Conservation (phyloP, 2,888 invertebrate genomes). For the Cheiracanthium punctorium region DNA sequence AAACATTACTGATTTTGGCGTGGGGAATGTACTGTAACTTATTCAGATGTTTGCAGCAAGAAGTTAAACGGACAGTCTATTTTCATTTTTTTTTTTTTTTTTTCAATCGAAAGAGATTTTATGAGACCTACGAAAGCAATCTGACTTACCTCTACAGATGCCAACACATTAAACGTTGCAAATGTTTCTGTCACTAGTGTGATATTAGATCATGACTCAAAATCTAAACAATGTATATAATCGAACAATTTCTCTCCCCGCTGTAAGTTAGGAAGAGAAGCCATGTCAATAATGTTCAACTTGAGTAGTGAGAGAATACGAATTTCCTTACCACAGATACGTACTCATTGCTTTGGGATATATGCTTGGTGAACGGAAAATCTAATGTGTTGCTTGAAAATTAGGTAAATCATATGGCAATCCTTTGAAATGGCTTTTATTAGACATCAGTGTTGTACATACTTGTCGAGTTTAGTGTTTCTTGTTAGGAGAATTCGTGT, state of each 20-base stretch:
- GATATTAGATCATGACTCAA: neutral
- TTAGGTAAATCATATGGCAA: neutral
- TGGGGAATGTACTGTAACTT: too few relatives aligned
- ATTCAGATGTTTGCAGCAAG: too few relatives aligned
- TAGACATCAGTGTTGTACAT: neutral
- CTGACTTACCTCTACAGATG: too few relatives aligned
- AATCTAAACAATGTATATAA: neutral
- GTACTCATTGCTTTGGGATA: neutral
- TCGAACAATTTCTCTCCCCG: neutral
- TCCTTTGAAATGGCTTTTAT: neutral
- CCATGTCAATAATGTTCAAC: neutral
- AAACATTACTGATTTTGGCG: too few relatives aligned
- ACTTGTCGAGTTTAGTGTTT: neutral
- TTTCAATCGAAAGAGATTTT: too few relatives aligned
- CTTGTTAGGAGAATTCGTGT: neutral
- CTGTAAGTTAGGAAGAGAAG: neutral
- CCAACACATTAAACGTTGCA: too few relatives aligned
- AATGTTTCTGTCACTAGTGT: neutral
- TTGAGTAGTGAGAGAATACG: neutral
- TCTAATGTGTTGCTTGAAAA: neutral
- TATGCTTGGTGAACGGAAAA: neutral
- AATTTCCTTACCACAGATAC: neutral
- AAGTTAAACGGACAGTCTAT: too few relatives aligned
- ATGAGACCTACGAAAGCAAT: too few relatives aligned
- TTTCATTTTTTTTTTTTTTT: too few relatives aligned